phyloP scores from a whole-genome alignment of 37 sponge, comb jelly and placozoan genomes.

The Geodia barretti region DNA sequence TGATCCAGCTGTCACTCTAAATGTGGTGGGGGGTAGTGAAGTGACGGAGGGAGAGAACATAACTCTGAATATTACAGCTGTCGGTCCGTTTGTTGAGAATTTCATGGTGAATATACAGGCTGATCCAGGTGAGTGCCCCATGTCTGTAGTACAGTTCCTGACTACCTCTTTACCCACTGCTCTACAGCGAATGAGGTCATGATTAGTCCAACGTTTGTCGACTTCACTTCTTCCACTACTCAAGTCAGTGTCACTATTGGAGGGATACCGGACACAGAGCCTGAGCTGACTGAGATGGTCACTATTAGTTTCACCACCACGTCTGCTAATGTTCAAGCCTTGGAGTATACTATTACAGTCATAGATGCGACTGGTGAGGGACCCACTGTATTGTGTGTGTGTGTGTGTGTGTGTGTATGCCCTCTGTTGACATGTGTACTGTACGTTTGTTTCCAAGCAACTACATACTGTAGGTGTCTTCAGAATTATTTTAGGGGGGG shows the following conservation, averaged over 20 bases:
- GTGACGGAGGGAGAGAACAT: constrained; percentile 1
- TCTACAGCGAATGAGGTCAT: background rate
- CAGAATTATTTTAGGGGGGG: too few relatives aligned
- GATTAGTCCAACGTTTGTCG: background rate
- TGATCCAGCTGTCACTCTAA: background rate
- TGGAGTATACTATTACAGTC: background rate
- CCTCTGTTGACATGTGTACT: too few relatives aligned
- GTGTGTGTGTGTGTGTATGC: too few relatives aligned
- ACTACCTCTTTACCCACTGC: too few relatives aligned
- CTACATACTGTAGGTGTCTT: too few relatives aligned
- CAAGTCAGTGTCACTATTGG: background rate
- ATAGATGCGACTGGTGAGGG: background rate
- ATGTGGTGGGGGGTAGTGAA: background rate
- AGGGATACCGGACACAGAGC: background rate
- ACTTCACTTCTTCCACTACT: background rate
- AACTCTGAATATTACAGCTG: background rate
- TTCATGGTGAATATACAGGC: too few relatives aligned
- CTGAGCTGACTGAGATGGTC: background rate
- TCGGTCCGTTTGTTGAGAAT: too few relatives aligned
- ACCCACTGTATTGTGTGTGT: too few relatives aligned
- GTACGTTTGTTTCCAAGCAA: too few relatives aligned
- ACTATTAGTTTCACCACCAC: background rate
- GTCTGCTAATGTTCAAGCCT: background rate
- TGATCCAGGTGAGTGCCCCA: too few relatives aligned
- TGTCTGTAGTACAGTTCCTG: too few relatives aligned